A percentile compares a stretch with the other conserved stretches of the same genome.
Conservation (phyloP, 2,797 vertebrate genomes). For the Mareca strepera region DNA sequence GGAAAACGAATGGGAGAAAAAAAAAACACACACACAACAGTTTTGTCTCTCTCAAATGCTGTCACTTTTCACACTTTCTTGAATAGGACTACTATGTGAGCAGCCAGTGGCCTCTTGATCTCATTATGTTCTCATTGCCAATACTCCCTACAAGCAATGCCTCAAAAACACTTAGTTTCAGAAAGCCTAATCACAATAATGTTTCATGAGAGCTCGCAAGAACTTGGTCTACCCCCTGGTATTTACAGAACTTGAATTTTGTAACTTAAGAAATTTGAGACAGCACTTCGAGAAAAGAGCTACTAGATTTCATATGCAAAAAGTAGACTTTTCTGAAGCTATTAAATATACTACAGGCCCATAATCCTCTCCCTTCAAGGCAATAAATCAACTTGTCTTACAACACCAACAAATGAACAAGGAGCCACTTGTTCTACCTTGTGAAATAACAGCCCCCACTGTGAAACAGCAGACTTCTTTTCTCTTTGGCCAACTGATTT, state of each 20-base stretch:
- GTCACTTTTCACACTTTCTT: not conserved
- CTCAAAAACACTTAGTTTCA: not conserved
- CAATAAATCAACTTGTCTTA: not conserved
- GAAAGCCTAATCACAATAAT: not conserved
- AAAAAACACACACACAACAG: not conserved
- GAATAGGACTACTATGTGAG: not conserved
- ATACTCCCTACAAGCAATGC: not conserved
- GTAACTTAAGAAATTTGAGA: not conserved
- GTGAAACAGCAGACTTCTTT: not conserved
- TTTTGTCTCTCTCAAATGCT: not conserved
- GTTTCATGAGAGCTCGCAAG: not conserved
- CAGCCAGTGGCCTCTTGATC: constrained; percentile 4
- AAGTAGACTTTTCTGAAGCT: not conserved
- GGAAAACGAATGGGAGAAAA: not conserved
- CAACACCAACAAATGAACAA: not conserved
- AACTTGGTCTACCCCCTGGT: not conserved
- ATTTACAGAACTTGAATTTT: not conserved
- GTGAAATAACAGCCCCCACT: not conserved
- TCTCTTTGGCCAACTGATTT: not conserved
- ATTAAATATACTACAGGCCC: not conserved
- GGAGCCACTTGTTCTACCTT: not conserved
- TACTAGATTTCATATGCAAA: not conserved
- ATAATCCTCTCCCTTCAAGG: not conserved
- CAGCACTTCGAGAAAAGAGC: not conserved
- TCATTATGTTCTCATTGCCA: not conserved